Conservation (phyloP, 2,888 invertebrate genomes). For the Drosophila suboccidentalis region DNA sequence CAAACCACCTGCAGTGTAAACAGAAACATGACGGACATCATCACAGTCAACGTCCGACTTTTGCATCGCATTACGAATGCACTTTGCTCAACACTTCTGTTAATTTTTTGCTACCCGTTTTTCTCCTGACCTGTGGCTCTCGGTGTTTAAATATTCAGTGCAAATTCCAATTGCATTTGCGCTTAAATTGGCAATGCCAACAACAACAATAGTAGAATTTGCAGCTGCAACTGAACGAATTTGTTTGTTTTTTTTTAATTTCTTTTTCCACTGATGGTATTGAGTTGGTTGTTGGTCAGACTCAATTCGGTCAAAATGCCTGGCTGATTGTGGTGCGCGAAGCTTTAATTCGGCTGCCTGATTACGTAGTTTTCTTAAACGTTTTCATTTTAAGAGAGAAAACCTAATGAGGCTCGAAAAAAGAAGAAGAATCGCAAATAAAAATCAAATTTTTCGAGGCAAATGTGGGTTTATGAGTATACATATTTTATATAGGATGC, state of each 20-base stretch:
- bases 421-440: neutral
- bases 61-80: conserved; percentile 73
- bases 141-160: conserved; percentile 72
- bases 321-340: conserved; percentile 45
- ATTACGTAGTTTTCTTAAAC: conserved; percentile 46
- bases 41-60: conserved; percentile 27
- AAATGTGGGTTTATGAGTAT: no score
- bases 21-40: conserved; percentile 48
- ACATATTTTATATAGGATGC: no score
- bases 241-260: neutral
- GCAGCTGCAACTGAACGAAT: conserved; percentile 33
- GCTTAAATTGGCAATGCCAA: conserved; percentile 75
- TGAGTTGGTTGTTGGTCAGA: conserved; percentile 45
- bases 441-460: no score
- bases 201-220: conserved; percentile 47
- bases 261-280: no score
- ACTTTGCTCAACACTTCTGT: conserved; percentile 82
- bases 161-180: conserved; percentile 78
- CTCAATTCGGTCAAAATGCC: conserved; percentile 54
- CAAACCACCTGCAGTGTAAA: conserved; percentile 31
- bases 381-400: conserved; percentile 18
- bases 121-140: conserved; percentile 17
- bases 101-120: conserved; percentile 69
- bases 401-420: conserved; percentile 17
- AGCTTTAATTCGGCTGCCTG: conserved; percentile 41